Percentiles rank a stretch among this genome's conserved stretches.
Evolutionary conservation across 2,888 invertebrate genomes (phyloP).

Genomic region (Apeira syringaria): DNA sequence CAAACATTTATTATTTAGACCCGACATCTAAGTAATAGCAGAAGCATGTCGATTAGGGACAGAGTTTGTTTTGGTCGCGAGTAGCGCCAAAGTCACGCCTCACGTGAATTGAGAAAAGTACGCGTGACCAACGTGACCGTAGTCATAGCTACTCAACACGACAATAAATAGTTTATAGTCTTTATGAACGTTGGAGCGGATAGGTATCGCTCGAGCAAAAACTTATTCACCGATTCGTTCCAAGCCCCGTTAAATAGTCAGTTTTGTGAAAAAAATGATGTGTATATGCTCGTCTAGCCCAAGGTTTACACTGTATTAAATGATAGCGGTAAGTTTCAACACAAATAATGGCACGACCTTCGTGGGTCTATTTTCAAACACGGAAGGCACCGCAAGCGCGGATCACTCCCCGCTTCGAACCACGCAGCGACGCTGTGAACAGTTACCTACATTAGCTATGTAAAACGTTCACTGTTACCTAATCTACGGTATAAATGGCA

Average conservation of each 20-base stretch:
- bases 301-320: constrained; percentile 58
- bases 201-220: constrained; percentile 23
- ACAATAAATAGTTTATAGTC: constrained; percentile 43
- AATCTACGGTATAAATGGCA: constrained; percentile 42
- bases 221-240: constrained; percentile 34
- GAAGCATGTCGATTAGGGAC: constrained; percentile 29
- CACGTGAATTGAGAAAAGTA: constrained; percentile 51
- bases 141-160: constrained; percentile 24
- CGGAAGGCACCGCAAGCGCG: constrained; percentile 74
- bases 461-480: constrained; percentile 6
- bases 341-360: constrained; percentile 72
- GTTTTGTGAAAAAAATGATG: constrained; percentile 34
- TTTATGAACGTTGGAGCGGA: constrained; percentile 43
- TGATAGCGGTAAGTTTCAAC: constrained; percentile 50
- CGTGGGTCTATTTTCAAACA: constrained; percentile 75
- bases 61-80: constrained; percentile 1
- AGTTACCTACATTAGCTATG: constrained; percentile 57
- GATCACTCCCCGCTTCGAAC: constrained; percentile 49
- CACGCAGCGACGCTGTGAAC: constrained; percentile 47
- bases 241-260: constrained; percentile 40
- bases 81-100: constrained; percentile 32
- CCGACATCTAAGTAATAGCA: constrained; percentile 34
- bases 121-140: constrained; percentile 57
- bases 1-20: too few species aligned
- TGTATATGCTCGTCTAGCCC: constrained; percentile 37